Evolutionary conservation across 2,113 vertebrate species (phyloP), one percentile per base, ranked within the genome.

Genomic region (Amphiprion percula): DNA sequence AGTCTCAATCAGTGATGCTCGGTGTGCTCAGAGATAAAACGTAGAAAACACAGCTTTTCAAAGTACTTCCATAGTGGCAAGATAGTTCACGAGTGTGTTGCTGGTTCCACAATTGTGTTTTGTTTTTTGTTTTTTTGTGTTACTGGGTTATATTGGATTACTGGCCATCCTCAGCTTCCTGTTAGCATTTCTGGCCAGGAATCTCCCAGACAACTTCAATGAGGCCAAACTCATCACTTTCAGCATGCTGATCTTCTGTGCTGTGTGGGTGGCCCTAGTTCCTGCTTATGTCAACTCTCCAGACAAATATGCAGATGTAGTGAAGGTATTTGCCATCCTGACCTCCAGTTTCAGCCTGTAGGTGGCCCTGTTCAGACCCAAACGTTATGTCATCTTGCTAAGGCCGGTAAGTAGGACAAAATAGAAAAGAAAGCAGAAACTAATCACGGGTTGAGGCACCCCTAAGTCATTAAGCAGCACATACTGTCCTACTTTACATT

Each of bases 211-310:
- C 19, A 89, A 74, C 39, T 93, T 93, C 37, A 94, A 94, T 62
- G 93, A 94, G 55, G 91, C 93, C 15, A 94, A 93, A 39, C 68
- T 91, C 28, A 93, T 94, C 30, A 93, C 90, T 2, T 94, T 94
- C 68, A 95, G 94, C 71, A 94, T 95, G 94, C 52, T 95, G 44
- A 93, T 94, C 19, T 95, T 95, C 56, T 94, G 93, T 63, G 92
- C 93, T 23, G 92, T 94, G 55, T 95, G 94, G 94, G 83, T 93
- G 10, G 68, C 91, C 0, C 94, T 94, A 39, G 73, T 94, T 5
- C 93, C 93, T 3, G 92, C 92, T 3, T 93, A 94, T 28, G 56
- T 93, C 60, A 94, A 77, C 70, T 94, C 92, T 2, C 92, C 92
- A 2, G 93, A 92, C 17, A 94, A 92, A 68, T 93, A 91, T 65